Conservation (phyloP, 2,888 invertebrate species). For the Himalopsyche tibetana region DNA sequence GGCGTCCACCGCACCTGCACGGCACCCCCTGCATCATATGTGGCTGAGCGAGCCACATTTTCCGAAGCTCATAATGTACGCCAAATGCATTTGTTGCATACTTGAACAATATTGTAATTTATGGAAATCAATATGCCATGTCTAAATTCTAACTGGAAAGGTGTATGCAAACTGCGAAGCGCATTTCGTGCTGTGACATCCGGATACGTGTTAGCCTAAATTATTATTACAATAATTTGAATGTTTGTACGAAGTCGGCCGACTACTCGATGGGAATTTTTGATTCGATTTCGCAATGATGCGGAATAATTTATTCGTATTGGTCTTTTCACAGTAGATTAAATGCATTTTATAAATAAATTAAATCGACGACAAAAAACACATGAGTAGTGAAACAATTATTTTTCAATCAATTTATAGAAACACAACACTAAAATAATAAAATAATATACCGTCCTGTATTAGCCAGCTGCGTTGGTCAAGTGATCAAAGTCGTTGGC, state of each 20-base stretch:
- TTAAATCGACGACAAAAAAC: too few relatives aligned
- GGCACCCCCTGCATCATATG: slow-evolving; percentile 13
- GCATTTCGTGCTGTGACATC: slow-evolving; percentile 10
- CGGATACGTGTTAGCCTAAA: slow-evolving; percentile 32
- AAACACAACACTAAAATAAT: too few relatives aligned
- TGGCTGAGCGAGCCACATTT: slow-evolving; percentile 1
- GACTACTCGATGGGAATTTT: background rate
- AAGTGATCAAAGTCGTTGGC: too few relatives aligned
- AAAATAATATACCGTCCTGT: too few relatives aligned
- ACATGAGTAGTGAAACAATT: too few relatives aligned
- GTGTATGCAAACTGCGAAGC: background rate
- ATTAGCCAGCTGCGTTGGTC: too few relatives aligned
- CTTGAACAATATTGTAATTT: slow-evolving; percentile 64
- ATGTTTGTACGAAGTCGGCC: background rate
- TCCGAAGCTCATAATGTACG: slow-evolving; percentile 52
- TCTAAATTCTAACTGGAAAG: slow-evolving; percentile 41
- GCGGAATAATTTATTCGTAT: too few relatives aligned
- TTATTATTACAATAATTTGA: slow-evolving; percentile 38
- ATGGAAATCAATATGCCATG: slow-evolving; percentile 63
- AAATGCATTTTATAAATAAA: too few relatives aligned
- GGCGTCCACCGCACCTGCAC: background rate
- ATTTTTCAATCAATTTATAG: too few relatives aligned
- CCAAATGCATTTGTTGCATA: slow-evolving; percentile 63
- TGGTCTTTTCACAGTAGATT: too few relatives aligned
- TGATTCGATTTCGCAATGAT: background rate